Percentiles rank a stretch among this genome's conserved stretches.
These are phyloP conservation scores for Notodonta dromedarius DNA, from an alignment of 2,888 invertebrate genomes.

Conservation along the genomic window DNA sequence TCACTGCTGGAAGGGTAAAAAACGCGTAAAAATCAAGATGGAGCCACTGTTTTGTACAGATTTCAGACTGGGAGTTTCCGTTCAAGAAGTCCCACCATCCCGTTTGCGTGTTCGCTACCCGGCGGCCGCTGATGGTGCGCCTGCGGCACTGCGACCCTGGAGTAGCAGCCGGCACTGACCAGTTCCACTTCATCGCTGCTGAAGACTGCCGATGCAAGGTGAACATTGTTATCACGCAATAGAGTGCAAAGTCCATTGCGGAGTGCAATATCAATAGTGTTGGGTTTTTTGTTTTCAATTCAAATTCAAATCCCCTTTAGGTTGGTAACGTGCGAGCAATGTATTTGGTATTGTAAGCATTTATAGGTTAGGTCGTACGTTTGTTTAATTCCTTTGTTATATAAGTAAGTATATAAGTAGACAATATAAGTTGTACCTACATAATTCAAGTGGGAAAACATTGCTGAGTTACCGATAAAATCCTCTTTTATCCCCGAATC, in stretches of 20 bases:
- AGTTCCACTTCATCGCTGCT: conserved; percentile 90
- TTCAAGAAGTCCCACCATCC: conserved; percentile 92
- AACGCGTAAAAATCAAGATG: too few species aligned
- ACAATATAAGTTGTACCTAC: conserved; percentile 10
- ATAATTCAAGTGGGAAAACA: conserved; percentile 34
- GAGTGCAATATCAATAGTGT: too few species aligned
- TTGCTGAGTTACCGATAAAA: conserved; percentile 41
- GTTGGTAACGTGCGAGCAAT: too few species aligned
- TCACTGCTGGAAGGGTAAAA: too few species aligned
- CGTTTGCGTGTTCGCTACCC: conserved; percentile 89
- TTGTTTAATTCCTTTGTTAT: too few species aligned
- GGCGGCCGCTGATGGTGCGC: conserved; percentile 84
- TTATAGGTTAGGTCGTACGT: too few species aligned
- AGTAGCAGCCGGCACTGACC: conserved; percentile 85
- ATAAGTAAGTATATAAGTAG: conserved; percentile 10
- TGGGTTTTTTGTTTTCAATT: too few species aligned
- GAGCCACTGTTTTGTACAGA: conserved; percentile 65
- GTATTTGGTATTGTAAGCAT: too few species aligned
- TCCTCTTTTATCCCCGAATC: conserved; percentile 25
- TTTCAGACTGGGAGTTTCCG: conserved; percentile 93
- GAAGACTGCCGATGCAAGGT: conserved; percentile 88
- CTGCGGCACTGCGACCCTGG: conserved; percentile 89
- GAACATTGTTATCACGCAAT: neutral
- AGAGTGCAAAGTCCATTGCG: too few species aligned
- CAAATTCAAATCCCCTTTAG: too few species aligned